Base-by-base conservation (phyloP, 2,888 invertebrate genomes). In the Dichetophora obliterata region DNA sequence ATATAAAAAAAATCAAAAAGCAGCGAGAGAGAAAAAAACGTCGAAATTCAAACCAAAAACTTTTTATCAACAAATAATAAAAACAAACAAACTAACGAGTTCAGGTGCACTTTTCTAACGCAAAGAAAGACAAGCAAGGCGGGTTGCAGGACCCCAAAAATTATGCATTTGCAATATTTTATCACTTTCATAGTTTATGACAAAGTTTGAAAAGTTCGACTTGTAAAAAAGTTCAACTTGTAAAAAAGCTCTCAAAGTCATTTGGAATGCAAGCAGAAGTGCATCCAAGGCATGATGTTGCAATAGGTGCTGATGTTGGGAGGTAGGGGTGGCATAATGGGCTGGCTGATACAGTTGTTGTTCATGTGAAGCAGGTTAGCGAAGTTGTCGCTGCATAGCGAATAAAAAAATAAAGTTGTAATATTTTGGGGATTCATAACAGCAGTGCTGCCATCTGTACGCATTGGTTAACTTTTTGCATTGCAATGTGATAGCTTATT, bases 141-240 rank as follows among this genome's bases (percentile, higher is more conserved):
- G 59, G 5, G 6, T n/a, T 8, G 31, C 3, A 52, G 43, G 43
- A 14, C 43, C 14, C 43, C 43, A 43, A 43, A 52, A 57, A n/a
- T 11, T 52, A 74, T 74, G 69, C 63, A 48, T 74, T 74, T 66
- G 52, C 27, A 63, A 74, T 74, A 74, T 69, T 63, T 74, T 70
- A 74, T 57, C 76, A 69, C 65, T 72, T 75, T 48, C 37, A 61
- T 66, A 66, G 48, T 78, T 78, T 78, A 73, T 74, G 70, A 69
- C 59, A 69, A 73, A 74, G 69, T 73, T 75, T 75, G 73, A 73
- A 78, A 78, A 78, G 73, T 78, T 78, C 75, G 73, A 78, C 75
- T 75, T 78, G 72, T 73, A 57, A 54, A 66, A 74, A 73, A 73
- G 73, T 66, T 65, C 52, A 27, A 78, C 75, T 75, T 78, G 72